These are phyloP conservation scores for Nothura maculosa DNA, from an alignment of 2,797 vertebrate species.

Conservation along the genomic window DNA sequence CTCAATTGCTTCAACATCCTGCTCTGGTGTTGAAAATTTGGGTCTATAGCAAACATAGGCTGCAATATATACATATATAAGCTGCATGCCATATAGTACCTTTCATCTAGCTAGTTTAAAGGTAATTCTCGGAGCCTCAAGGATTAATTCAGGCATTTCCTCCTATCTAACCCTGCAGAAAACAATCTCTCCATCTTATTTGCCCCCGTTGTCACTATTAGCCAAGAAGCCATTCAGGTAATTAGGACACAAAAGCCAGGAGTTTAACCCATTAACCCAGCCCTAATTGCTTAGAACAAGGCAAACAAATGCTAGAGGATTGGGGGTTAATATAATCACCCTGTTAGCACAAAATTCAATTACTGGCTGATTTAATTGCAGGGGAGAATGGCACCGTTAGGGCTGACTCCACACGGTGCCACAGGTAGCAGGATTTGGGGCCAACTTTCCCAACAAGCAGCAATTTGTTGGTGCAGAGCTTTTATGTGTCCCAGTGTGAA, in stretches of 20 bases:
- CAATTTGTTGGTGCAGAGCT: background rate
- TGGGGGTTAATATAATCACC: background rate
- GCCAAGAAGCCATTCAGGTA: background rate
- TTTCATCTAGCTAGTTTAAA: background rate
- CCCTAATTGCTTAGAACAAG: conserved; percentile 1
- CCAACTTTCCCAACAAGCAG: background rate
- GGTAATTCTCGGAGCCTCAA: background rate
- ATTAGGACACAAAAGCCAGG: background rate
- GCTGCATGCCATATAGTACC: background rate
- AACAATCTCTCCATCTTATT: background rate
- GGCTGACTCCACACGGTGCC: background rate
- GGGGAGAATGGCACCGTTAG: background rate
- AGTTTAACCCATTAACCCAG: background rate
- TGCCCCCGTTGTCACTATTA: background rate
- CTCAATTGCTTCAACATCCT: background rate
- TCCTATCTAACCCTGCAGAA: background rate
- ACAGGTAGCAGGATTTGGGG: conserved; percentile 15
- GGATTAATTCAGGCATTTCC: conserved; percentile 1
- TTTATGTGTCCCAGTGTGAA: too few species aligned
- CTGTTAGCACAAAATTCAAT: background rate
- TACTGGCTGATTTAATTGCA: background rate
- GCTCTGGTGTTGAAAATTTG: background rate
- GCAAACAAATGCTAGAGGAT: background rate
- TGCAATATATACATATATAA: background rate
- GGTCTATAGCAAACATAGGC: background rate